Conservation (phyloP, 1,140 invertebrate species). For the Caligus rogercresseyi region DNA sequence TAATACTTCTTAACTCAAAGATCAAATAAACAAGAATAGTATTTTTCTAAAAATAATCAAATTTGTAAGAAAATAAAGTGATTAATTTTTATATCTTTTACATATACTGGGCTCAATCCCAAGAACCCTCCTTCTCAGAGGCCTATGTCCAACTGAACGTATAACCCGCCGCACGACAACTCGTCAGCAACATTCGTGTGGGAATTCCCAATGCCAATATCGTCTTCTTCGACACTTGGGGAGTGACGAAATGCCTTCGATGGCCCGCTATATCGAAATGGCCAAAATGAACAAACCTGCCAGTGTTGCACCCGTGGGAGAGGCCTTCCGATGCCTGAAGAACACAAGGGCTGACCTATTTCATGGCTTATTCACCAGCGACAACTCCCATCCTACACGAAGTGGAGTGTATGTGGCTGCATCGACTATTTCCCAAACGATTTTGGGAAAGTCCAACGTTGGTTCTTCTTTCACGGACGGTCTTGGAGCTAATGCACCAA, state of each 20-base stretch:
- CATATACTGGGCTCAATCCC: background rate
- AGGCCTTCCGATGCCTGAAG: background rate
- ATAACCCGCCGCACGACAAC: background rate
- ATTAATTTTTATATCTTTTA: no score
- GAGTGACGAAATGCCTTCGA: background rate
- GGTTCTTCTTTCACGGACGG: background rate
- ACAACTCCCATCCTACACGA: background rate
- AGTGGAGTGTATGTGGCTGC: background rate
- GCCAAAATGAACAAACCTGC: background rate
- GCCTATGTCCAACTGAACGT: background rate
- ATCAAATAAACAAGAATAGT: no score
- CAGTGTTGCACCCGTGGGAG: background rate
- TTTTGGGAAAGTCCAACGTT: background rate
- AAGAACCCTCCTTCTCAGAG: background rate
- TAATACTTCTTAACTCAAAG: no score
- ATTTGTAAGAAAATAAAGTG: no score
- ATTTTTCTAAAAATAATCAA: no score
- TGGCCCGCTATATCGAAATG: background rate
- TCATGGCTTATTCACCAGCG: background rate
- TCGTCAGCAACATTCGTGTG: background rate
- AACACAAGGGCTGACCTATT: background rate
- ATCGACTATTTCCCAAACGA: background rate
- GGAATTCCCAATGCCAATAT: background rate
- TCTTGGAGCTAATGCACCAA: background rate
- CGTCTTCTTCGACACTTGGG: background rate